Base-by-base conservation (phyloP, 2,797 vertebrate genomes). In the Poeciliopsis turneri region DNA sequence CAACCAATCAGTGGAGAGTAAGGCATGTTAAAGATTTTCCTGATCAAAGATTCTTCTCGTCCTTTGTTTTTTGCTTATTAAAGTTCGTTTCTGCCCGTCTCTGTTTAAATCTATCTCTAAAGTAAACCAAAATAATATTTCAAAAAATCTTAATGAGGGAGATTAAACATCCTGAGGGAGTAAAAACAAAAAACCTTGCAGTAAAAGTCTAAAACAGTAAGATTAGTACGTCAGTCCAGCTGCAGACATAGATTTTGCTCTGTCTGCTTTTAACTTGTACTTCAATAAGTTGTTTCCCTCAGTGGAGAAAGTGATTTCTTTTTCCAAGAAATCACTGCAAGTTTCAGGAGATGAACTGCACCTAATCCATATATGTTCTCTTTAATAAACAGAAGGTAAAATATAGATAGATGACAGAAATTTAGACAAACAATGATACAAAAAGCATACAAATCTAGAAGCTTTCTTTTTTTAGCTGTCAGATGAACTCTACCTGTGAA, bases 1-100 rank as follows among this genome's bases (percentile, higher is more conserved):
- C 85, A 91, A 87, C 88, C 92, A 92, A 91, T 92, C 90, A 85
- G 57, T 68, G 77, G 33, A 39, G 73, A 80, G 75, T 11, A 72
- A 28, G 61, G 69, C 68, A 82, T 80, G 64, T 83, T 55, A 78
- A 88, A 88, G 87, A 82, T 78, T 82, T 84, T 74, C 57, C 57
- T 45, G 45, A 36, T 70, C 59, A 75, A 79, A 82, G 77, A 83
- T 46, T 47, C 5, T 57, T 23, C 61, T 46, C 55, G 30, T 75
- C 51, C 77, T 86, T 78, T 68, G 33, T 6, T 57, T 71, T 51
- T 36, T 12, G 69, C 46, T 85, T 33, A 41, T 82, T 41, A 18
- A 5, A 72, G 30, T 68, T 25, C 59, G 41, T 75, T 28, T 74
- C 41, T 78, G 36, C 55, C 72, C n/a, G 0, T 59, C 61, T 64